Percentiles rank a stretch among this genome's conserved stretches.
phyloP scores from a whole-genome alignment of 2,797 vertebrate species.

The Enteromius thamalakanensis region DNA sequence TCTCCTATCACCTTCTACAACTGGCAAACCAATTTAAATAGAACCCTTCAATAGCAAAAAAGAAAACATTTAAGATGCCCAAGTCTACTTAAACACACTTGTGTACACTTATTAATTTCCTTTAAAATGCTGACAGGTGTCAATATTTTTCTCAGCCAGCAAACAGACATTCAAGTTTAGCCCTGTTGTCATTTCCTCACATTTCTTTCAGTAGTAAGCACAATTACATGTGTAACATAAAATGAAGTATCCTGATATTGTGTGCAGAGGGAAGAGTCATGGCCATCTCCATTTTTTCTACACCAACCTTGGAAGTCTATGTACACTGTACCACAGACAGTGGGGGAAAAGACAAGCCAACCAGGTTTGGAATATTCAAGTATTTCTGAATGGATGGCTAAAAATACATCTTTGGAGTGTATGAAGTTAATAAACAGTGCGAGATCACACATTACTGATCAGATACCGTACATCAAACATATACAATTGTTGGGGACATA shows the following conservation, averaged over 20 bases:
- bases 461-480: not conserved
- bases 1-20: not conserved
- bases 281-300: conserved; percentile 67
- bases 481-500: not conserved
- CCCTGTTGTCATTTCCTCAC: conserved; percentile 50
- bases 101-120: not conserved
- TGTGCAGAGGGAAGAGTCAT: conserved; percentile 63
- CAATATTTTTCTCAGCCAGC: not conserved
- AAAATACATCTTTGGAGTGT: conserved; percentile 67
- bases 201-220: conserved; percentile 55
- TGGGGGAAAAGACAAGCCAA: conserved; percentile 65
- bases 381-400: conserved; percentile 74
- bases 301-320: conserved; percentile 66
- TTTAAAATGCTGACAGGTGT: conserved; percentile 5
- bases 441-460: conserved; percentile 34
- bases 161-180: conserved; percentile 54
- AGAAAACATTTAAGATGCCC: conserved; percentile 53
- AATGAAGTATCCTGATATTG: conserved; percentile 63
- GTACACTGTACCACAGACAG: conserved; percentile 66
- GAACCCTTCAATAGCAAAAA: conserved; percentile 10
- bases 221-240: conserved; percentile 55
- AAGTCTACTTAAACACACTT: not conserved
- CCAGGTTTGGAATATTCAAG: conserved; percentile 76
- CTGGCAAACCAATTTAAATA: conserved; percentile 6
- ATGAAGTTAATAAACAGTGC: conserved; percentile 63